Conservation (phyloP, 2,113 vertebrate species). For the human (Homo sapiens) region DNA sequence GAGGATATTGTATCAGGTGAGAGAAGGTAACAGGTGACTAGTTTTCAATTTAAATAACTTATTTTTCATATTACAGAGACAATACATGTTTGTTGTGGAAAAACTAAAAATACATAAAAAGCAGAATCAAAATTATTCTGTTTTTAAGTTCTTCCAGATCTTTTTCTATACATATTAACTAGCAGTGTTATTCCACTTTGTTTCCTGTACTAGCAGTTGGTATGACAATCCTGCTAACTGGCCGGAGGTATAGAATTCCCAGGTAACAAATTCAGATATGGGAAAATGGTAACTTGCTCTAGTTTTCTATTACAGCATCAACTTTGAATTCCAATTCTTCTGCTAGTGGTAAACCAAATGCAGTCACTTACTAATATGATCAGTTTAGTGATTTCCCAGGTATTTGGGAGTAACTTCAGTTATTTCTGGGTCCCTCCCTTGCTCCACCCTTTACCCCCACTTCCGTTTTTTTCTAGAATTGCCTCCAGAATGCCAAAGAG, state of each 20-base stretch:
- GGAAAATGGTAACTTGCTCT: neutral
- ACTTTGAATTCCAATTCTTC: neutral
- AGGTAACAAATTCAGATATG: neutral
- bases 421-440: neutral
- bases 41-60: neutral
- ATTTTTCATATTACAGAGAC: neutral
- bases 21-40: neutral
- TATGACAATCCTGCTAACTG: neutral
- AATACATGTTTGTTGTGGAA: neutral
- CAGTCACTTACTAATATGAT: neutral
- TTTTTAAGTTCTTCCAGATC: neutral
- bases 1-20: neutral
- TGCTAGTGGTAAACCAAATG: neutral
- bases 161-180: neutral
- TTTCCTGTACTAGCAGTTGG: neutral
- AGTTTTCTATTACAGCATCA: neutral
- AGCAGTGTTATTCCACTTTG: neutral
- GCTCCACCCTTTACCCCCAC: neutral
- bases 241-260: neutral
- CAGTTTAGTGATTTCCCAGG: neutral
- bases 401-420: neutral
- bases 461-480: neutral
- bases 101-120: neutral
- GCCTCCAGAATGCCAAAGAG: neutral
- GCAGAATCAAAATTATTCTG: neutral